A percentile compares a stretch with the other conserved stretches of the same genome.
phyloP scores from a whole-genome alignment of 2,888 invertebrate genomes.

The Yponomeuta cagnagella region DNA sequence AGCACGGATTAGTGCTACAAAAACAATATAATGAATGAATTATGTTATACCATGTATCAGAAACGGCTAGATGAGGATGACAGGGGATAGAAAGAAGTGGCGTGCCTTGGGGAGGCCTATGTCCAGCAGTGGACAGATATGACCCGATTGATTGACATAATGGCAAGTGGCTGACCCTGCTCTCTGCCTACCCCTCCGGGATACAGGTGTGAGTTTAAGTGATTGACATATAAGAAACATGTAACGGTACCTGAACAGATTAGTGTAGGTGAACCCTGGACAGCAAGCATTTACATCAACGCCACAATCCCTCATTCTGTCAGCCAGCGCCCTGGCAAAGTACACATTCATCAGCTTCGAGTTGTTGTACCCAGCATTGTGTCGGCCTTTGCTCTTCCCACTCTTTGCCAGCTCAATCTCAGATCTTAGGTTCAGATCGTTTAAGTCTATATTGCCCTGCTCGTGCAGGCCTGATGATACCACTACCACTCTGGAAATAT shows the following conservation, averaged over 20 bases:
- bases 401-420: conserved; percentile 55
- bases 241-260: conserved; percentile 77
- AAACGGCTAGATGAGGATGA: no score
- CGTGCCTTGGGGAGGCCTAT: no score
- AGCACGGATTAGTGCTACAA: no score
- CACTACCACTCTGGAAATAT: conserved; percentile 77
- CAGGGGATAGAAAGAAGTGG: no score
- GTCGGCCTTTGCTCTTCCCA: conserved; percentile 40
- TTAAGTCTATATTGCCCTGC: conserved; percentile 79
- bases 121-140: no score
- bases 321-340: conserved; percentile 80
- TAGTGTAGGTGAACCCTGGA: conserved; percentile 88
- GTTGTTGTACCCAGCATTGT: conserved; percentile 81
- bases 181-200: no score
- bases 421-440: conserved; percentile 78
- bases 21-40: no score
- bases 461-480: conserved; percentile 84
- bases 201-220: no score
- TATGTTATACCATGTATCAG: no score
- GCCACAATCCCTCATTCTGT: conserved; percentile 67
- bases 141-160: no score
- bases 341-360: conserved; percentile 87
- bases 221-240: no score
- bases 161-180: no score
- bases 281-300: conserved; percentile 82